phyloP scores from a whole-genome alignment of 1,140 invertebrate species.

The Laodelphax striatellus region DNA sequence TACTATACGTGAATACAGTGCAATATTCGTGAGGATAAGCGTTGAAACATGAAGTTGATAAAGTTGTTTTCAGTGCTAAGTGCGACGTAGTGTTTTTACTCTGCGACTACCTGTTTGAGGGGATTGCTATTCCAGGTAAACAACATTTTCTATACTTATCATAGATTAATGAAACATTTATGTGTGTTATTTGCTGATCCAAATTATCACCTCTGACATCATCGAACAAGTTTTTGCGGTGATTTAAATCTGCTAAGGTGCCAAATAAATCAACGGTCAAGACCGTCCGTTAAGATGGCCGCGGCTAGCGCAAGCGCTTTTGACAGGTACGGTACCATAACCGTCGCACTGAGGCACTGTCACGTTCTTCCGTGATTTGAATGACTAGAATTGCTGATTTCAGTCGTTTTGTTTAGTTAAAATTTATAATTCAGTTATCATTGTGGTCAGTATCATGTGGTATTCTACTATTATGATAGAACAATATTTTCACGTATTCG shows the following conservation, averaged over 20 bases:
- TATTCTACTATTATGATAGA: no score
- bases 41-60: conserved; percentile 8
- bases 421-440: no score
- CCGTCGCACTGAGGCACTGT: no score
- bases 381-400: no score
- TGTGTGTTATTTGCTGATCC: neutral
- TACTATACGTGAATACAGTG: neutral
- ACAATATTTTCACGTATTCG: no score
- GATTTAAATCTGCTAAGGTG: neutral
- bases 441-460: no score
- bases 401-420: no score
- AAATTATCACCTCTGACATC: neutral
- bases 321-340: no score
- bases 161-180: neutral
- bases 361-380: no score
- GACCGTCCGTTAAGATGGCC: no score
- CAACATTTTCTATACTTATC: neutral
- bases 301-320: no score
- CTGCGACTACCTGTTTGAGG: conserved; percentile 15
- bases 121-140: conserved; percentile 12
- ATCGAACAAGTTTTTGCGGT: neutral
- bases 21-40: neutral
- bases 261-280: no score
- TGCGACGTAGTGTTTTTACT: conserved; percentile 16
- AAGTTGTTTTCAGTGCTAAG: conserved; percentile 11